Base-by-base conservation (phyloP, 2,888 invertebrate species). In the Pediacus dermestoides region DNA sequence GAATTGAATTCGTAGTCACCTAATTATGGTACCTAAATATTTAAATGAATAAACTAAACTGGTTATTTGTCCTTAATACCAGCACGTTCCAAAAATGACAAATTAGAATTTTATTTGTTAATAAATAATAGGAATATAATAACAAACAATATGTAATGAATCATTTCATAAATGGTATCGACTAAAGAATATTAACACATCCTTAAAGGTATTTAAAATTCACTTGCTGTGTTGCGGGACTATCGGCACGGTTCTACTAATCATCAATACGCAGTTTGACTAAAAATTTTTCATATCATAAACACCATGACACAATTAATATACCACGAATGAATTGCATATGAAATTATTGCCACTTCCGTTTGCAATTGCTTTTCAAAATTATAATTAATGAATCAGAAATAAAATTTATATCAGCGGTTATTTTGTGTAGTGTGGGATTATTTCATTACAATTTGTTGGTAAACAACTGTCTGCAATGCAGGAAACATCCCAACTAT, bases 231-330 rank as follows among this genome's bases (percentile, higher is more conserved):
- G 37, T 40, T 44, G 36, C 25, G 43, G 38, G 39, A 40, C 51
- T 50, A 53, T 58, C 50, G 52, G 52, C 57, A 58, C 57, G 57
- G 49, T 43, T 52, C 48, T 44, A 50, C 60, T 60, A 60, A 60
- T 60, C 60, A 59, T 57, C 56, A 40, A 42, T 46, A 60, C 60
- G 60, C 57, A 52, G 39, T 39, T 39, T 42, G 58, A 60, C 57
- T 60, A 43, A 52, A 55, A 53, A 60, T 53, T 53, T 52, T 45
- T 41, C 23, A 23, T 44, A 45, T 47, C 47, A 53, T 55, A 50
- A 53, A 58, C 52, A 53, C 47, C 52, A 50, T 60, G 58, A 58
- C 60, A 58, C 58, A 58, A 58, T 58, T 60, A 43, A 53, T 55
- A 52, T 53, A 52, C 50, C 23, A 31, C 38, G 50, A 55, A 53